Base-by-base conservation (phyloP, 1,140 invertebrate genomes). In the Trachymyrmex septentrionalis region DNA sequence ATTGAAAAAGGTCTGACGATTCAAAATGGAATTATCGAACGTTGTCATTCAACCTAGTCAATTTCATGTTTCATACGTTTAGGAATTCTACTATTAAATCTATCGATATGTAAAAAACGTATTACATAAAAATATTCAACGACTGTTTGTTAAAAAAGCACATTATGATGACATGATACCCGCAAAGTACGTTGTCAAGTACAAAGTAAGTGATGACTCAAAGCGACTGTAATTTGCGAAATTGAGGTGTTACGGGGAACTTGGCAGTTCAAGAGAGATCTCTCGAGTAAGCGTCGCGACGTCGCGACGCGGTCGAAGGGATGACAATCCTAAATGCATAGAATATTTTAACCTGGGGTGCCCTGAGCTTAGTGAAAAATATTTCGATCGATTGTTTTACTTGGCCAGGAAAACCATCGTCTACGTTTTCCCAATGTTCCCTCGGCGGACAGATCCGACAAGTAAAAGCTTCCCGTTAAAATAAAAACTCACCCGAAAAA, bases 281-380 rank as follows among this genome's bases (percentile, higher is more conserved):
- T 4, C 24, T 44, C 14, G 55, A 38, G 7, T 12, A 16, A 66
- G 44, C 38, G 76, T 53, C 75, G 77, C 27, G 64, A 71, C 66
- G 24, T 48, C 48, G 50, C 38, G 30, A 81, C 50, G 44, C 59
- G 21, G 59, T 34, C 44, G 34, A 72, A 55, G 12, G 66, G 34
- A 55, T 71, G 77, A 81, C 78, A 57, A 72, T 57, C 30, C 50
- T 57, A 72, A 81, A 81, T 81, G 66, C 78, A 71, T 81, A 81
- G 78, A 81, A 81, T 81, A 81, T 81, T 72, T 81, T 57, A 71
- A 57, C 78, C 12, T 30, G 3, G 21, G 12, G 3, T 24, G 30
- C 38, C 12, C 19, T 50, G 48, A 38, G 10, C n/a, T 27, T 34
- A 27, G 12, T 0, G n/a, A 38, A 48, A 78, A 77, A 78, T 66